phyloP scores from a whole-genome alignment of 2,797 vertebrate species.

The Acrossocheilus wenchowensis region DNA sequence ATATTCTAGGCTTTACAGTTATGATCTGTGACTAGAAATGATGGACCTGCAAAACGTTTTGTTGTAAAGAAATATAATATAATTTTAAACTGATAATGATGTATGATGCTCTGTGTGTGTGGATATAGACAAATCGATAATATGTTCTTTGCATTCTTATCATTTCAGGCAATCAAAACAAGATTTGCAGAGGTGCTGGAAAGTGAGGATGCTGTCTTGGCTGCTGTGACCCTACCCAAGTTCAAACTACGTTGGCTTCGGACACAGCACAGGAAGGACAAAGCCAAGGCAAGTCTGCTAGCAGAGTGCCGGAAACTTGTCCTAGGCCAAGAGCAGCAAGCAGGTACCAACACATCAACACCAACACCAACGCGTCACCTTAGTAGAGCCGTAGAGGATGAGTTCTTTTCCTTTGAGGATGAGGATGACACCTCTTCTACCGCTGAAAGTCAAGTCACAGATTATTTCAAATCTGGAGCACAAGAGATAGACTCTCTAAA shows the following conservation, averaged over 20 bases:
- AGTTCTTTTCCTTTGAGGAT: too few relatives aligned
- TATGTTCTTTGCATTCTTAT: not conserved
- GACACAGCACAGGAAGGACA: constrained; percentile 38
- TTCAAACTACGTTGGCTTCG: constrained; percentile 53
- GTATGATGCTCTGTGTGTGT: not conserved
- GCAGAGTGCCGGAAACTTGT: constrained; percentile 32
- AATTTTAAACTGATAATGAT: not conserved
- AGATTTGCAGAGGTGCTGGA: constrained; percentile 48
- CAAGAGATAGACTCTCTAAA: too few relatives aligned
- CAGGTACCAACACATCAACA: not conserved
- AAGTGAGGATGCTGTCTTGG: constrained; percentile 42
- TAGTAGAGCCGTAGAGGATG: too few relatives aligned
- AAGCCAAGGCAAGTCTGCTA: constrained; percentile 41
- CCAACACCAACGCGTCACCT: too few relatives aligned
- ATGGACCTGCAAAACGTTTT: not conserved
- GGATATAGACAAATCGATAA: not conserved
- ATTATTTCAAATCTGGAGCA: too few relatives aligned
- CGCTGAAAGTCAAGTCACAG: too few relatives aligned
- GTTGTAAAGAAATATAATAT: constrained; percentile 2
- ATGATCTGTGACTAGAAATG: not conserved
- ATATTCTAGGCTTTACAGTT: constrained; percentile 9
- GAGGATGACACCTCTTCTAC: too few relatives aligned
- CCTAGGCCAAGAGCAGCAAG: constrained; percentile 30
- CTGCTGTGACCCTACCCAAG: constrained; percentile 55
- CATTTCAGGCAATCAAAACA: constrained; percentile 49